These are phyloP conservation scores for Tachyglossus aculeatus DNA, from an alignment of 2,797 vertebrate genomes.

Conservation along the genomic window DNA sequence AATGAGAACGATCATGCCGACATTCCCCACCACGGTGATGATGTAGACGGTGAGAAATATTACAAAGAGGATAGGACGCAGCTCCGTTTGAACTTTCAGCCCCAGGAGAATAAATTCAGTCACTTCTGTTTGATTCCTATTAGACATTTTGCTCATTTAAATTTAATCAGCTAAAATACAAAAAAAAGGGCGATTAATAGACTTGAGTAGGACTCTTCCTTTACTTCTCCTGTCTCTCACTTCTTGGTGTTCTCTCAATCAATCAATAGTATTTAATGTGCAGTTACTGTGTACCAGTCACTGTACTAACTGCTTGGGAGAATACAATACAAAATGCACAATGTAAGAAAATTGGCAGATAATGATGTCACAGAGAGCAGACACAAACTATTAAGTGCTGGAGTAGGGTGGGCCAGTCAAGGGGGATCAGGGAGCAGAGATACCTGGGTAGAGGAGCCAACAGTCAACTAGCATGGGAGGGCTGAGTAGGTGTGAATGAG, in stretches of 20 bases:
- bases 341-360: too few relatives aligned
- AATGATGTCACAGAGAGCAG: too few relatives aligned
- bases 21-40: conserved; percentile 30
- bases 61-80: conserved; percentile 24
- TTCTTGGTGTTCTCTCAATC: background rate
- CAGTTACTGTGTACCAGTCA: background rate
- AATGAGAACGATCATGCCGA: conserved; percentile 41
- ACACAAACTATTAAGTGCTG: too few relatives aligned
- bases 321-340: too few relatives aligned
- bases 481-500: too few relatives aligned
- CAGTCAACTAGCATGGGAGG: too few relatives aligned
- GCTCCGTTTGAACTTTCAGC: conserved; percentile 15
- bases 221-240: background rate
- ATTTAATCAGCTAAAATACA: background rate
- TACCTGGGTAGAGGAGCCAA: too few relatives aligned
- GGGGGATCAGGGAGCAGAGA: too few relatives aligned
- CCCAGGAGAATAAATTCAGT: conserved; percentile 48
- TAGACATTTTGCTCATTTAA: background rate
- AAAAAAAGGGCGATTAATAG: background rate
- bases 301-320: background rate
- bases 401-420: too few relatives aligned
- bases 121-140: conserved; percentile 30
- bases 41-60: conserved; percentile 36
- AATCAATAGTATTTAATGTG: background rate
- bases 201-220: background rate